Conservation (phyloP, 2,113 vertebrate genomes). For the Megaleporinus macrocephalus region DNA sequence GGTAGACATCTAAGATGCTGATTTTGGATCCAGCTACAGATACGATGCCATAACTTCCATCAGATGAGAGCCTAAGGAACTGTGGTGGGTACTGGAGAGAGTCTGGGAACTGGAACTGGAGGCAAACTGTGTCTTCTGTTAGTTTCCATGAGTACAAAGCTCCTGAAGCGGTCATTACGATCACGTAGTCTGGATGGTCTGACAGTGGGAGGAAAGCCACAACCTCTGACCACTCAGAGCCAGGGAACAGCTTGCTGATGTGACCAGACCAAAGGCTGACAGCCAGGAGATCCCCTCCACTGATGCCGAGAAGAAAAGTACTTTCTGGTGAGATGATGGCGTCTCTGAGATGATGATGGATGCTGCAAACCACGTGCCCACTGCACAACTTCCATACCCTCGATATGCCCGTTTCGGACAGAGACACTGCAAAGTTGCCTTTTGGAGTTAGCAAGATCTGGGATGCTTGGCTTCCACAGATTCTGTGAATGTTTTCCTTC, state of each 20-base stretch:
- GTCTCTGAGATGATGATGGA: constrained; percentile 65
- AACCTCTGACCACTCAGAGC: constrained; percentile 60
- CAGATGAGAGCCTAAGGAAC: constrained; percentile 70
- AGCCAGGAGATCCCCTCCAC: constrained; percentile 71
- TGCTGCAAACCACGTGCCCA: constrained; percentile 72
- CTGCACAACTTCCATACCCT: constrained; percentile 76
- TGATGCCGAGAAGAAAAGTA: constrained; percentile 78
- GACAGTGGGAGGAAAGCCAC: constrained; percentile 73
- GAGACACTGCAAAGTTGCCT: constrained; percentile 70
- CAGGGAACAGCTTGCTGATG: constrained; percentile 74
- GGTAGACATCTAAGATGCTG: constrained; percentile 70
- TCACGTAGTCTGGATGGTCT: constrained; percentile 74
- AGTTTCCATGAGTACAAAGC: constrained; percentile 80
- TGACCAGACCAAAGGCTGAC: constrained; percentile 80
- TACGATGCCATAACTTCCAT: constrained; percentile 72
- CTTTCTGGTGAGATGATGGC: constrained; percentile 76
- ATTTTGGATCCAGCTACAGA: constrained; percentile 62
- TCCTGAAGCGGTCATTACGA: constrained; percentile 72
- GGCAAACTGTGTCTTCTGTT: constrained; percentile 74
- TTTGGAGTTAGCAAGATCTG: constrained; percentile 75
- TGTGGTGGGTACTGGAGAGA: constrained; percentile 59
- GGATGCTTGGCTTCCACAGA: constrained; percentile 66
- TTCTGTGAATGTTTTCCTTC: constrained; percentile 70
- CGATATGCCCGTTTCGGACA: constrained; percentile 69
- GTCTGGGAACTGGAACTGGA: constrained; percentile 73